phyloP scores from a whole-genome alignment of 1,140 invertebrate genomes.

The Drosophila busckii region DNA sequence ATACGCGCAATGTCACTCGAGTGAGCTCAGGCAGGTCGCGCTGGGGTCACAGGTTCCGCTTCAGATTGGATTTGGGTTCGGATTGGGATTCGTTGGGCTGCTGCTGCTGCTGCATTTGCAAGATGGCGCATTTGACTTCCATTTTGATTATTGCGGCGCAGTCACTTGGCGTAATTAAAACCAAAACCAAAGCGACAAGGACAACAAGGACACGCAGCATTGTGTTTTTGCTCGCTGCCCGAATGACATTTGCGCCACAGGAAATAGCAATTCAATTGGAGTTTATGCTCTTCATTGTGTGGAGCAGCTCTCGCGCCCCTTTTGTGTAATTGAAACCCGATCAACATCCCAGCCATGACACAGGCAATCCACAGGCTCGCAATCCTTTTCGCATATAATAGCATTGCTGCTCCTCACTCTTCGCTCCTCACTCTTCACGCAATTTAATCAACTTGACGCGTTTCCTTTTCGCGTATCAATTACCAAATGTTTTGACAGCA shows the following conservation, averaged over 20 bases:
- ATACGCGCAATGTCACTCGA: slow-evolving; percentile 58
- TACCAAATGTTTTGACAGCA: slow-evolving; percentile 78
- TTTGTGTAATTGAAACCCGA: slow-evolving; percentile 63
- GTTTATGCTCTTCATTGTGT: background rate
- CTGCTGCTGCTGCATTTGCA: slow-evolving; percentile 16
- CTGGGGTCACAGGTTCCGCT: background rate
- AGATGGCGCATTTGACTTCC: slow-evolving; percentile 65
- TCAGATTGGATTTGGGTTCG: background rate
- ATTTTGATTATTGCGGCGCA: slow-evolving; percentile 62
- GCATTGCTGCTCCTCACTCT: slow-evolving; percentile 26
- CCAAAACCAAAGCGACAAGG: slow-evolving; percentile 4
- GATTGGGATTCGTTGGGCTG: background rate
- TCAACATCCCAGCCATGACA: slow-evolving; percentile 59
- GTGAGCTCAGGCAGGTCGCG: too few relatives aligned
- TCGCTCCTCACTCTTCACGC: slow-evolving; percentile 58
- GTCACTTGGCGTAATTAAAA: slow-evolving; percentile 71
- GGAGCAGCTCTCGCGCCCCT: slow-evolving; percentile 32
- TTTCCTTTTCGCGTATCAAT: slow-evolving; percentile 59
- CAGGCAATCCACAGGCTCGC: slow-evolving; percentile 49
- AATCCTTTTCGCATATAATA: slow-evolving; percentile 49
- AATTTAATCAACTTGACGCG: slow-evolving; percentile 72
- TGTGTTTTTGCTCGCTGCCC: slow-evolving; percentile 18
- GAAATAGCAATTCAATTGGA: slow-evolving; percentile 55
- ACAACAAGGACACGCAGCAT: background rate
- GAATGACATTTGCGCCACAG: slow-evolving; percentile 70